These are phyloP conservation scores for Callipepla californica DNA, from an alignment of 2,113 vertebrate genomes.

Conservation along the genomic window DNA sequence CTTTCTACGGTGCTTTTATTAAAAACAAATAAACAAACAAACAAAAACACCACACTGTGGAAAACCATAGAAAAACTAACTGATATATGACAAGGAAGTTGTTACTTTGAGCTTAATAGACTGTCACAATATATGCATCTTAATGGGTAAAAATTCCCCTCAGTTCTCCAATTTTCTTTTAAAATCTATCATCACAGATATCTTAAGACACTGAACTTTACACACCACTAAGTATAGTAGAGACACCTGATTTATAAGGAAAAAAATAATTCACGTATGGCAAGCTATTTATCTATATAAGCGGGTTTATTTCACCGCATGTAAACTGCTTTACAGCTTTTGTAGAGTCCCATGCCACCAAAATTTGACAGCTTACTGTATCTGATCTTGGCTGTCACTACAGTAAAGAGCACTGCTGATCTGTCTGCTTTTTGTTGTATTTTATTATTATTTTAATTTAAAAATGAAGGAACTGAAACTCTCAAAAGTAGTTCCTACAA, in stretches of 20 bases:
- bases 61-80: background rate
- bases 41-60: too few relatives aligned
- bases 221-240: background rate
- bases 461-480: background rate
- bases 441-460: background rate
- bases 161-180: background rate
- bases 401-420: background rate
- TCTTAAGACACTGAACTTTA: background rate
- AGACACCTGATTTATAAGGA: background rate
- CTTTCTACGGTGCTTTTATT: background rate
- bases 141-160: background rate
- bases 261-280: background rate
- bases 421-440: background rate
- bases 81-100: background rate
- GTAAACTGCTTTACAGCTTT: background rate
- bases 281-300: background rate
- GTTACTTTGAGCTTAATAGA: background rate
- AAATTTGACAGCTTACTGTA: background rate
- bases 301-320: background rate
- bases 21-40: background rate
- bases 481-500: background rate
- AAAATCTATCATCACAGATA: background rate
- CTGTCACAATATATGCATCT: background rate
- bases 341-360: background rate
- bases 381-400: background rate